phyloP scores from a whole-genome alignment of 2,888 invertebrate genomes.

The Asteroscopus sphinx region DNA sequence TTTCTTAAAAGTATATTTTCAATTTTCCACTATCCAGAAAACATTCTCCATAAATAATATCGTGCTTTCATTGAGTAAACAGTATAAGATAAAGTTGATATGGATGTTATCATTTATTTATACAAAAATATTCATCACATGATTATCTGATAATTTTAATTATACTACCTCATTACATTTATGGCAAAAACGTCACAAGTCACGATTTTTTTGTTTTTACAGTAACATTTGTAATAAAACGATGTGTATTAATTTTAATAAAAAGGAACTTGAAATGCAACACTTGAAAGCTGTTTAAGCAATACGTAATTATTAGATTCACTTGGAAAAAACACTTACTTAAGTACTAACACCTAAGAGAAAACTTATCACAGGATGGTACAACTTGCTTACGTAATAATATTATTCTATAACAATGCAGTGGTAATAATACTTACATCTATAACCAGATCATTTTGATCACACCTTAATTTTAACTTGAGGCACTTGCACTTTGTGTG shows the following conservation, averaged over 20 bases:
- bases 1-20: constrained; percentile 30
- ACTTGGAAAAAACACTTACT: constrained; percentile 45
- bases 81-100: no score
- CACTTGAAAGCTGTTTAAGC: constrained; percentile 15
- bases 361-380: constrained; percentile 54
- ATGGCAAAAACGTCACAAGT: constrained; percentile 2
- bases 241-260: no score
- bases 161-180: not conserved
- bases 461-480: constrained; percentile 29
- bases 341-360: constrained; percentile 45
- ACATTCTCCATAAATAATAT: not conserved
- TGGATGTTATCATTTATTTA: not conserved
- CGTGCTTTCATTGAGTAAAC: not conserved
- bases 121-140: not conserved
- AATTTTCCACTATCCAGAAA: constrained; percentile 4
- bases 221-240: no score
- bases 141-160: not conserved
- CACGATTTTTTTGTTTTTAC: not conserved
- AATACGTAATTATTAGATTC: constrained; percentile 29
- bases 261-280: not conserved
- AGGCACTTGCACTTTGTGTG: constrained; percentile 26
- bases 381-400: constrained; percentile 16
- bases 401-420: constrained; percentile 28
- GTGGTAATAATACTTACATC: constrained; percentile 36
- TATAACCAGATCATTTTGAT: constrained; percentile 37